A percentile compares a stretch with the other conserved stretches of the same genome.
phyloP scores from a whole-genome alignment of 1,140 invertebrate genomes.

The Drosophila baimaii region DNA sequence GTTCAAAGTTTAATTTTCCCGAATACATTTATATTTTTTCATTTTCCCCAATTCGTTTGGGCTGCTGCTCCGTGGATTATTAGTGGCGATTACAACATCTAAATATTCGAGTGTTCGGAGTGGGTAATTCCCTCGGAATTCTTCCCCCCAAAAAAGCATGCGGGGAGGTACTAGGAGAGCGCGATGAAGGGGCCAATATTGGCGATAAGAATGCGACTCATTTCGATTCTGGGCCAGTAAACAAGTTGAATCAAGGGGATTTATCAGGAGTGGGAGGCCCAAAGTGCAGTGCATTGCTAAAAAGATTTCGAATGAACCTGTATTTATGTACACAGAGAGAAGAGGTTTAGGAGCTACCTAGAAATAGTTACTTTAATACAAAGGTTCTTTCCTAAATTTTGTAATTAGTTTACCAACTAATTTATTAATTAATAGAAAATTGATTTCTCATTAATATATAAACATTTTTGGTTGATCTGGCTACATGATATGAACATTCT shows the following conservation, averaged over 20 bases:
- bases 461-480: no score
- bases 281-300: constrained; percentile 54
- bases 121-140: constrained; percentile 27
- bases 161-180: constrained; percentile 23
- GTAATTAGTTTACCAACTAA: no score
- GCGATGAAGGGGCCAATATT: constrained; percentile 15
- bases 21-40: constrained; percentile 58
- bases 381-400: no score
- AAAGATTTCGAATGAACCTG: constrained; percentile 39
- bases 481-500: no score
- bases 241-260: constrained; percentile 38
- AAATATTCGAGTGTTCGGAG: constrained; percentile 41
- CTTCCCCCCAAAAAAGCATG: constrained; percentile 48
- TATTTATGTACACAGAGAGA: constrained; percentile 29
- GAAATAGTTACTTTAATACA: no score
- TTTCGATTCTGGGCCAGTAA: constrained; percentile 50
- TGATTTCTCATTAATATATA: no score
- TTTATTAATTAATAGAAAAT: no score
- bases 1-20: constrained; percentile 79
- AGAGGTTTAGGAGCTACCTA: background rate
- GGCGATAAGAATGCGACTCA: constrained; percentile 46
- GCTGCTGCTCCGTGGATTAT: constrained; percentile 59
- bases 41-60: constrained; percentile 31
- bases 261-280: constrained; percentile 6
- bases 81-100: constrained; percentile 76